Evolutionary conservation across 2,113 vertebrate species (phyloP).

Genomic region (Toxostoma redivivum): DNA sequence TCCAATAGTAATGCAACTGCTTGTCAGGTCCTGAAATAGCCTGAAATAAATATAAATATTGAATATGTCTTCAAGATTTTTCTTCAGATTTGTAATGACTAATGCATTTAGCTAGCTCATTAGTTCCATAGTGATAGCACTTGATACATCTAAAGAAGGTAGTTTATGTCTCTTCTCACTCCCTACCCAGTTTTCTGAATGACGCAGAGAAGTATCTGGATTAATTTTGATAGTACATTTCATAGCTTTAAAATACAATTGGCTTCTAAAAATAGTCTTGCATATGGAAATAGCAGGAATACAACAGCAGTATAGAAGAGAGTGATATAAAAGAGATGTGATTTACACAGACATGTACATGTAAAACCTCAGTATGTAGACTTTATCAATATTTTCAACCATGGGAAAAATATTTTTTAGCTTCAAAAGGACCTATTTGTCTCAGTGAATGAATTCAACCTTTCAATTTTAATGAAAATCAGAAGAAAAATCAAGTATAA

Average conservation of each 20-base stretch:
- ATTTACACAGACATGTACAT: neutral
- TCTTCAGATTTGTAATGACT: neutral
- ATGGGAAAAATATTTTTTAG: neutral
- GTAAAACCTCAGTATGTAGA: neutral
- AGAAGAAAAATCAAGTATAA: neutral
- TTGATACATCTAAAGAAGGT: neutral
- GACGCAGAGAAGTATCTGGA: neutral
- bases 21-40: constrained; percentile 1
- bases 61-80: neutral
- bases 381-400: neutral
- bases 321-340: neutral
- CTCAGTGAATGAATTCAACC: neutral
- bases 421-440: neutral
- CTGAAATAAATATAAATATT: neutral
- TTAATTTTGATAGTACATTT: neutral
- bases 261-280: neutral
- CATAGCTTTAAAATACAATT: neutral
- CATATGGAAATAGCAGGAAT: neutral
- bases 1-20: neutral
- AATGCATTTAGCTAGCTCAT: neutral
- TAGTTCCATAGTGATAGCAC: neutral
- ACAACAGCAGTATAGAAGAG: neutral
- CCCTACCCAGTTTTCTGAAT: neutral
- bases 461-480: neutral
- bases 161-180: neutral